Base-by-base conservation (phyloP, 37 sponge, comb jelly and placozoan species). In the Tethya wilhelma region DNA sequence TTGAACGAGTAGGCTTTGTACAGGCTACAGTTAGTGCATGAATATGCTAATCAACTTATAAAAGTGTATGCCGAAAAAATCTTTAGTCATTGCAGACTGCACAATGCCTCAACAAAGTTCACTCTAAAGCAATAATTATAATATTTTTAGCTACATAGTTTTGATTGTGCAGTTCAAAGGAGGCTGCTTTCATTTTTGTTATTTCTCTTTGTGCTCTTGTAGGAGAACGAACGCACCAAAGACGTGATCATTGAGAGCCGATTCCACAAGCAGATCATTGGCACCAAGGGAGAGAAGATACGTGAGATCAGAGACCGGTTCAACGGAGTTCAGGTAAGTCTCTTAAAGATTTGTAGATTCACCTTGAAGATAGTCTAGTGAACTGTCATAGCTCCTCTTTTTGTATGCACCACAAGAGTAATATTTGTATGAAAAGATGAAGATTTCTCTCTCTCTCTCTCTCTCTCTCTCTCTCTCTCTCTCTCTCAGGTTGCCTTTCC, bases 241-340 rank as follows among this genome's bases (percentile, higher is more conserved):
- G 89, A 90, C 44, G 69, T 96, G 33, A 67, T 81, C n/a, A 86
- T 96, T 40, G 97, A 93, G 30, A 94, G 93, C 75, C 78, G 83
- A 28, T 93, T 84, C 68, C 97, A 96, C 84, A 74, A 74, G 55
- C 69, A 77, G 67, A 81, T 96, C 58, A 96, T 96, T 32, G 97
- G 97, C 29, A 33, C 94, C 12, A 84, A 87, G 32, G 97, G 97
- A 4, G 88, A 93, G 66, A 82, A 84, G 49, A 89, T 96, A 0
- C 73, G 81, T 67, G 89, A 93, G 65, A 56, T 96, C 33, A 44
- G 92, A 11, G 89, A 78, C 20, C 69, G 79, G 26, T 91, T 79
- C 82, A 84, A 84, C 22, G 95, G 83, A 23, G 79, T 88, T 9
- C 84, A 83, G 72, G 63, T 60, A 60, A 19, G 53, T n/a, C n/a